Evolutionary conservation across 2,888 invertebrate genomes (phyloP), one percentile per base, ranked within the genome.

Genomic region (Nezara viridula): DNA sequence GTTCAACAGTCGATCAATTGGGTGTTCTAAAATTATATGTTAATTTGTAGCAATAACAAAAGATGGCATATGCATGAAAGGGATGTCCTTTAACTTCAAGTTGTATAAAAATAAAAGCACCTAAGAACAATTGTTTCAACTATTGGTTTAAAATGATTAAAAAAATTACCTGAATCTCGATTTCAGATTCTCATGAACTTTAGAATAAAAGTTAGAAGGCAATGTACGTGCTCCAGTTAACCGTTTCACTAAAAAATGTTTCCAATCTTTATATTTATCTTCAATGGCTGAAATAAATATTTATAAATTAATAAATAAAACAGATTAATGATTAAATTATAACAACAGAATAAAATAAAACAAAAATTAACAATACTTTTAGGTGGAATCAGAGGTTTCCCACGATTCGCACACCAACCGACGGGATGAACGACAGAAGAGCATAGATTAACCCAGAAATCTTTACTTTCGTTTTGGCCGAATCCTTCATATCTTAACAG

Each of bases 361-460:
- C 14, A 21, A 88, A 85, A 24, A 81, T 66, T 81, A 40, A 87
- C 93, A 94, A 93, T 93, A 95, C 95, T 96, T 93, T 96, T 96
- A 21, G 99, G 99, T 32, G 99, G 98, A 93, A 98, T 98, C 16
- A 99, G 94, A 3, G 98, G 98, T 92, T 98, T 98, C 50, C 98
- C 98, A 90, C 98, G 95, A 0, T 98, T 97, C 7, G 98, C 98
- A 93, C 98, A 98, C 98, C 99, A 99, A 12, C 99, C 99, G 9
- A 99, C 98, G 27, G 98, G 98, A 93, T 98, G 98, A n/a, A 99
- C 97, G 92, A 97, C 96, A 37, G 97, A 96, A 90, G 97, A 97
- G 93, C 98, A 98, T 87, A 99, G 94, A 92, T 98, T 98, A 10
- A 98, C 96, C 99, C 99, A 99, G 93, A 99, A 99, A 93, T 99